Evolutionary conservation across 37 sponge, comb jelly and placozoan species (phyloP).

Genomic region (Aphrocallistes beatrix): DNA sequence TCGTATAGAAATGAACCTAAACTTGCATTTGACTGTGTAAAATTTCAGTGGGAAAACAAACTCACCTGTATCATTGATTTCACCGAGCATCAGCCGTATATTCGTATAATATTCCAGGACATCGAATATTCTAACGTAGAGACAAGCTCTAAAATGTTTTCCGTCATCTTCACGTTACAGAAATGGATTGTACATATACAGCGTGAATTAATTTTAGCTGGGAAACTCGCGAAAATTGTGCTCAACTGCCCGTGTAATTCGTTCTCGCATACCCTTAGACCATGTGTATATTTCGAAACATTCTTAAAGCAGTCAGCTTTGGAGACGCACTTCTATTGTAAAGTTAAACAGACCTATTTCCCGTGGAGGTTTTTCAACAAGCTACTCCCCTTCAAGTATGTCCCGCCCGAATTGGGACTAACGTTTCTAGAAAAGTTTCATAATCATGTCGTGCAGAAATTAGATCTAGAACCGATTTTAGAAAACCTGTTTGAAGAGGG

Average conservation of each 20-base stretch:
- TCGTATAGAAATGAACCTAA: conserved; percentile 8
- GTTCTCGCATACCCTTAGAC: background rate
- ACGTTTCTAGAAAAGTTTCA: background rate
- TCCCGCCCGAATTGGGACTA: background rate
- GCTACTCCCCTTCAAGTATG: background rate
- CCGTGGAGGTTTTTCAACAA: conserved; percentile 1
- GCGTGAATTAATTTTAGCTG: background rate
- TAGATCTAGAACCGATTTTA: background rate
- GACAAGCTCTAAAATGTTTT: background rate
- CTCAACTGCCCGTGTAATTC: conserved; percentile 16
- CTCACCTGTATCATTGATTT: background rate
- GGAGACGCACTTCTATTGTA: conserved; percentile 1
- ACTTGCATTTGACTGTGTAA: background rate
- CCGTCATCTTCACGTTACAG: background rate
- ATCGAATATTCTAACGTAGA: background rate
- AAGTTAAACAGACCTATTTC: conserved; percentile 16
- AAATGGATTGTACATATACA: conserved; percentile 13
- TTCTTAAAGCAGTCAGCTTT: background rate
- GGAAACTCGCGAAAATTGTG: conserved; percentile 13
- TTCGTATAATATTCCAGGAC: conserved; percentile 9
- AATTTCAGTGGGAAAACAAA: background rate
- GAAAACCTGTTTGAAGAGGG: background rate
- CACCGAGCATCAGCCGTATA: conserved; percentile 1
- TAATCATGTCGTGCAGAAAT: conserved; percentile 5
- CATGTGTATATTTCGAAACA: background rate